Evolutionary conservation across 2,113 vertebrate species (phyloP), one percentile per base, ranked within the genome.

Genomic region (Nothobranchius furzeri): DNA sequence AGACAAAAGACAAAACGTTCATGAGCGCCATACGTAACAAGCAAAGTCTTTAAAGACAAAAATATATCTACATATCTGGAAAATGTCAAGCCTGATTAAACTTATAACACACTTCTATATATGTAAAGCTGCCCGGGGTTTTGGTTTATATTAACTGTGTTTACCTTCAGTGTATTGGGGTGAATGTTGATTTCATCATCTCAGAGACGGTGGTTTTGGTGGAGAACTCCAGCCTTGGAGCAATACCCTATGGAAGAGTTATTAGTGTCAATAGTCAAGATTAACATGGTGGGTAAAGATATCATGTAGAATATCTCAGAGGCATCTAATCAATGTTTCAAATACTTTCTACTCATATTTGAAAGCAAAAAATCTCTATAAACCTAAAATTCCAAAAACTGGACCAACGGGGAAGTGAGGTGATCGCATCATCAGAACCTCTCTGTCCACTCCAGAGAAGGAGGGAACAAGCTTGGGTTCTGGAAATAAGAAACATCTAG

Each of bases 141-240:
- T 30, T 30, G 2, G 30, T 30, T 30, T 30, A 30, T 30, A 30
- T 30, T 30, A 30, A 9, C 40, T 42, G 40, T 3, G 40, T 40
- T 30, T 90, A 92, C 83, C 87, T 72, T n/a, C 58, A 64, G 64
- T 12, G 78, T 78, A 81, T 89, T 92, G 81, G 90, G 87, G 64
- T 72, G 53, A 83, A 85, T 76, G 81, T 67, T 85, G 49, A 53
- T 79, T 73, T 85, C 81, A 25, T 70, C 45, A 68, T 84, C 75
- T 95, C 93, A 50, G 78, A 87, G 77, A 95, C 94, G 54, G 88
- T 91, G 36, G 94, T 94, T 74, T 88, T 92, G 17, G 93, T 93
- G 70, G 90, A 93, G 83, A 96, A 95, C 54, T 94, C 93, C 78
- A 94, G 70, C 85, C 92, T 92, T 36, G 93, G 93, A 87, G 92